A percentile compares a stretch with the other conserved stretches of the same genome.
phyloP scores from a whole-genome alignment of 1,140 invertebrate species.

The Stenopsyche tienmushanensis region DNA sequence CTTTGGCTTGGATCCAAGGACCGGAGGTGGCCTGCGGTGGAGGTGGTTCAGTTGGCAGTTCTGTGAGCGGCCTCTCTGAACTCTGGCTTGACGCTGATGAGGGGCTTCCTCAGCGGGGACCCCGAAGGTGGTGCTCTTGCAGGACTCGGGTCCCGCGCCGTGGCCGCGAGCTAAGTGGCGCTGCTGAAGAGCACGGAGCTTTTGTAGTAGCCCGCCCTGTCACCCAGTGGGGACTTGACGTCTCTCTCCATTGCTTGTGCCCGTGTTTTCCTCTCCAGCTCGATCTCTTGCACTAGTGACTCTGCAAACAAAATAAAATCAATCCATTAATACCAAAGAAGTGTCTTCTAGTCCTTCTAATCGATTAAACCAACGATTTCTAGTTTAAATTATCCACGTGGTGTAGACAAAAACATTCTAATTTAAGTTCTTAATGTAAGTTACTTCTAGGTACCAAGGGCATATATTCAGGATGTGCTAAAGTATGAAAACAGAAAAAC shows the following conservation, averaged over 20 bases:
- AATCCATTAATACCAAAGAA: no score
- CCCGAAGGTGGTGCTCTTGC: conserved; percentile 15
- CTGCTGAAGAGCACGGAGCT: conserved; percentile 82
- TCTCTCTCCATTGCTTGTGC: conserved; percentile 77
- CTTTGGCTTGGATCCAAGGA: no score
- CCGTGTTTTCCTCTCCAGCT: conserved; percentile 79
- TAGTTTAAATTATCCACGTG: neutral
- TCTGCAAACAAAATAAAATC: conserved; percentile 59
- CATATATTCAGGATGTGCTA: no score
- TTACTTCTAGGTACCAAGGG: no score
- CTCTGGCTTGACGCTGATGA: conserved; percentile 57
- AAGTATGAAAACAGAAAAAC: no score
- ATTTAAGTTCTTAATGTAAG: no score
- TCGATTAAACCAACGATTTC: no score
- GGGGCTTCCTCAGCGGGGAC: conserved; percentile 48
- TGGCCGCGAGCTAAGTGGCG: conserved; percentile 69
- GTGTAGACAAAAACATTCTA: no score
- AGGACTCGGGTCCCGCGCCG: conserved; percentile 37
- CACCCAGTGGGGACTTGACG: conserved; percentile 81
- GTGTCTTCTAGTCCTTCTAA: no score
- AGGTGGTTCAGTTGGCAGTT: conserved; percentile 43
- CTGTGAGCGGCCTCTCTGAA: conserved; percentile 53
- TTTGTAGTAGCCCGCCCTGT: conserved; percentile 78
- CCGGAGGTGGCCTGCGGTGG: no score
- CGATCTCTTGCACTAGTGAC: conserved; percentile 79